A percentile compares a stretch with the other conserved stretches of the same genome.
These are phyloP conservation scores for Caradrina kadenii DNA, from an alignment of 2,888 invertebrate species.

Conservation along the genomic window DNA sequence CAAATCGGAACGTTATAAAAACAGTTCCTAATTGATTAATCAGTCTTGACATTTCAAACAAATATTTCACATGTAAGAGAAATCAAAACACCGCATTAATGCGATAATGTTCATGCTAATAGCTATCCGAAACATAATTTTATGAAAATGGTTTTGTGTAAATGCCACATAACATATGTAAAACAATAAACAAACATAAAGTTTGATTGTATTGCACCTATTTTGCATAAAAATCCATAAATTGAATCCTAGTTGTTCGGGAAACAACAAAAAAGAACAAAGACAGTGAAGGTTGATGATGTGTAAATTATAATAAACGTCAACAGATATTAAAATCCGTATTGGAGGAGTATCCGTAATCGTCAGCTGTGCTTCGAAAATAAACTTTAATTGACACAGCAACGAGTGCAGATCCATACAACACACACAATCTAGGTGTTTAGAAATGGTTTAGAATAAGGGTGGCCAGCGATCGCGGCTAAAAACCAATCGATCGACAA, in stretches of 20 bases:
- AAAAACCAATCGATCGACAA: no score
- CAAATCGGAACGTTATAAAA: constrained; percentile 26
- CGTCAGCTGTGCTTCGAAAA: constrained; percentile 19
- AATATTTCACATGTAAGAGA: constrained; percentile 47
- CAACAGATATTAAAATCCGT: constrained; percentile 30
- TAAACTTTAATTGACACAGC: constrained; percentile 38
- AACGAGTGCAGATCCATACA: constrained; percentile 23
- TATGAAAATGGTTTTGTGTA: constrained; percentile 36
- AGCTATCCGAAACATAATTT: constrained; percentile 23
- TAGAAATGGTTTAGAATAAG: background rate
- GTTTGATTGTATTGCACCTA: constrained; percentile 19
- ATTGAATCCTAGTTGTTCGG: constrained; percentile 13
- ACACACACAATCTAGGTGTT: background rate
- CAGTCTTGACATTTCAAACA: constrained; percentile 33
- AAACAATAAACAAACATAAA: constrained; percentile 23
- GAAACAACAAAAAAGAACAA: background rate
- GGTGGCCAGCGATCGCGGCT: no score
- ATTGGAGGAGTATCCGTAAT: constrained; percentile 19
- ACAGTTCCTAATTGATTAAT: constrained; percentile 48
- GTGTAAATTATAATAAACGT: constrained; percentile 40
- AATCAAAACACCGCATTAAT: constrained; percentile 50
- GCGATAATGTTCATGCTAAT: constrained; percentile 28
- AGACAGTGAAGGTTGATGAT: constrained; percentile 10
- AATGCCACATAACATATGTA: background rate
- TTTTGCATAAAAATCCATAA: constrained; percentile 26